Evolutionary conservation across 2,888 invertebrate genomes (phyloP), one percentile per base, ranked within the genome.

Genomic region (Lepeophtheirus nordmannii): DNA sequence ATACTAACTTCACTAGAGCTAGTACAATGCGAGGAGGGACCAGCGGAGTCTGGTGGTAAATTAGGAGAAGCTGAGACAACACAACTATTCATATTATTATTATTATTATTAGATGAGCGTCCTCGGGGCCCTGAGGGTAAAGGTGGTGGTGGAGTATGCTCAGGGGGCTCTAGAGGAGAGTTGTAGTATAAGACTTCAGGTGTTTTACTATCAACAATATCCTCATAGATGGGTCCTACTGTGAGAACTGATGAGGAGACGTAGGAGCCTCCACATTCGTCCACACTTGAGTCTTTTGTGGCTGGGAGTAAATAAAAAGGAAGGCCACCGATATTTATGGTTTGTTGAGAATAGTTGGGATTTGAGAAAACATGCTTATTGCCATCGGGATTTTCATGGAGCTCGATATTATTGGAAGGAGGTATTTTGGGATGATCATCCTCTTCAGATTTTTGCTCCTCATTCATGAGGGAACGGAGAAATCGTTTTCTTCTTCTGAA

Each of bases 161-260:
- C 53, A 14, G 14, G 5, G 9, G 14, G 10, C 5, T 37, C 53
- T 20, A 41, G 8, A 10, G 62, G 62, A 40, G 17, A 38, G n/a
- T 41, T 41, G 39, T 41, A 17, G 39, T 62, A 62, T 2, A 30
- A 7, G 30, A 30, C 30, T 2, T 30, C 30, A 7, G 30, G 30
- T 14, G 62, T 40, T 11, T 41, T 40, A 39, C 20, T 38, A 1
- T 41, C 40, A 62, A 40, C 62, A 3, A 63, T 63, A 22, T 63
- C 63, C 23, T 63, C 63, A n/a, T 63, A 63, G 22, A 63, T 63
- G 20, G 63, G 63, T 17, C 63, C 63, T 17, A 46, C 53, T 17
- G 53, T 46, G 53, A 46, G 53, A 17, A 46, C n/a, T 12, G 39
- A 62, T 20, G 39, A 60, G 10, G 60, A 37, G 8, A 60, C 60